Evolutionary conservation across 2,888 invertebrate species (phyloP).

Genomic region (Pegoplata infirma): DNA sequence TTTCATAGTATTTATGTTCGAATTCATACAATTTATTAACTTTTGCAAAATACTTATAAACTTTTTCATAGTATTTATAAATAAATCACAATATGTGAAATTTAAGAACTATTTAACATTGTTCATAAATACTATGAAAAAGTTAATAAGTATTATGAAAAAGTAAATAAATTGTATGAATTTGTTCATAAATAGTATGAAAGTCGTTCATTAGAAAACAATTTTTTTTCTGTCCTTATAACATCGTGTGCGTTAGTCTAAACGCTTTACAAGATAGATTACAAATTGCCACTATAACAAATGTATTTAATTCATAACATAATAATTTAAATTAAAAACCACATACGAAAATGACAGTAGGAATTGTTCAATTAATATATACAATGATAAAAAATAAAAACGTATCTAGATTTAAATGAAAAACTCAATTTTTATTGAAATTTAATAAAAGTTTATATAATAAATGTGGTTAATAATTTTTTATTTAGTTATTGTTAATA

Average conservation of each 20-base stretch:
- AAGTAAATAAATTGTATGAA: too few species aligned
- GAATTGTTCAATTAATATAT: slow-evolving; percentile 43
- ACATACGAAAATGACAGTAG: slow-evolving; percentile 15
- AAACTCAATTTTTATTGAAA: neutral
- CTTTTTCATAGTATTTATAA: too few species aligned
- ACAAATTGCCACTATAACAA: neutral
- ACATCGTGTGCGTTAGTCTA: neutral
- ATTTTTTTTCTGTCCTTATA: too few species aligned
- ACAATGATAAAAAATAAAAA: neutral
- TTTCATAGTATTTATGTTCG: too few species aligned
- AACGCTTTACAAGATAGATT: neutral
- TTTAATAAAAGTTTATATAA: neutral
- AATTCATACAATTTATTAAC: too few species aligned
- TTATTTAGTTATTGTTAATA: slow-evolving; percentile 45
- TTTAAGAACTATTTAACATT: too few species aligned
- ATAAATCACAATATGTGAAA: too few species aligned
- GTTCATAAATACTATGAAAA: too few species aligned
- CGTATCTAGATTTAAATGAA: neutral
- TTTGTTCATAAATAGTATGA: too few species aligned
- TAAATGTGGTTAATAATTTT: slow-evolving; percentile 20
- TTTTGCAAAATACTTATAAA: too few species aligned
- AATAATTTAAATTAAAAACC: neutral
- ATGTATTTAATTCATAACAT: neutral
- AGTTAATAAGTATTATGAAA: too few species aligned
- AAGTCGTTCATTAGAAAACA: too few species aligned